Evolutionary conservation across 2,888 invertebrate genomes (phyloP), one percentile per base, ranked within the genome.

Genomic region (Diarsia rubi): DNA sequence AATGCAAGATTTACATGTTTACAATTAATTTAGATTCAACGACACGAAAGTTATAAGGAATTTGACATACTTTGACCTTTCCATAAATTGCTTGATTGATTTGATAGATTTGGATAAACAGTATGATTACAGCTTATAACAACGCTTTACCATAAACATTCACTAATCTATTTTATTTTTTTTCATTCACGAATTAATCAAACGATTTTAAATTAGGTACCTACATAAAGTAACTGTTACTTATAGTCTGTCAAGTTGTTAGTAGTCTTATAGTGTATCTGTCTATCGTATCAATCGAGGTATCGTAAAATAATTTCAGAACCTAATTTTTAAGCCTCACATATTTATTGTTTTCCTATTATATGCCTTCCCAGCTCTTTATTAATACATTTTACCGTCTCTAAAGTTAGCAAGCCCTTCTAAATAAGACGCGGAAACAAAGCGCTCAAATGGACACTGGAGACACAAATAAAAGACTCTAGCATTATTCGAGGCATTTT

Each of bases 381-480:
- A 60, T 69, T 60, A 67, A 57, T 69, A 80, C 54, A 72, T 84
- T 44, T 84, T 59, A 70, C 74, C 78, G n/a, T 54, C 47, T 82
- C 73, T 82, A 81, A 24, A 52, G 27, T 21, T 82, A 44, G 47
- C 64, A 67, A 52, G 42, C 69, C 63, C 78, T 75, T 60, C 73
- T 79, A 69, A 78, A 77, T 81, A 86, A 86, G 88, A 92, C 89
- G 90, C 93, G 93, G 94, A 93, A 93, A 93, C 94, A 90, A 90
- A 89, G 90, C 86, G 88, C 80, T 90, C 89, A 89, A 89, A 88
- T 85, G 85, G 84, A 83, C 87, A 86, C 81, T 86, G 86, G 82
- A 83, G 88, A 90, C 91, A 90, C 88, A 92, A 93, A 88, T 91
- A 92, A 89, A 90, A 88, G 70, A 86, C 59, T 2, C 65, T 44